Evolutionary conservation across 2,113 vertebrate genomes (phyloP).

Genomic region (Pelecanus crispus): DNA sequence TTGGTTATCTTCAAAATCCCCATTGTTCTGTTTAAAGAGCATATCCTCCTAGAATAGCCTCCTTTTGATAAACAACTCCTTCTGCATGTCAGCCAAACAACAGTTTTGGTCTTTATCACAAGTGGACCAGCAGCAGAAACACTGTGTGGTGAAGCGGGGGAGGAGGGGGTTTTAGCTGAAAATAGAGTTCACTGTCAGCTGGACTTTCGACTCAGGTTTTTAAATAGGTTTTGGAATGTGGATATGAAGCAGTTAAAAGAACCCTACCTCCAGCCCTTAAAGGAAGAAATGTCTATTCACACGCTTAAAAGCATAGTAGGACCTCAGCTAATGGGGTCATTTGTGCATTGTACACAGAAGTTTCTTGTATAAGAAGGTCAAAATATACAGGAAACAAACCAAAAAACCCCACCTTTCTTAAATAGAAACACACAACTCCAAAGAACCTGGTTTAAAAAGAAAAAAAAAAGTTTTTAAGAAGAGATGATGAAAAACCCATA

Average conservation of each 20-base stretch:
- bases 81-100: conserved; percentile 55
- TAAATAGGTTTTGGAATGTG: conserved; percentile 58
- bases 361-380: not conserved
- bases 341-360: not conserved
- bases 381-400: not conserved
- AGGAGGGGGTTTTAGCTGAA: conserved; percentile 40
- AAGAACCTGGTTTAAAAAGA: fast-evolving
- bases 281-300: not conserved
- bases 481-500: not conserved
- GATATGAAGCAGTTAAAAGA: conserved; percentile 50
- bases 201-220: conserved; percentile 28
- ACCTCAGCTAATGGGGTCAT: not conserved
- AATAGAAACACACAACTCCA: not conserved
- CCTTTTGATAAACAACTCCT: conserved; percentile 62
- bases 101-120: conserved; percentile 62
- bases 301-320: not conserved
- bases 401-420: not conserved
- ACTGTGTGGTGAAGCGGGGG: not conserved
- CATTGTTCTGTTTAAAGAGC: conserved; percentile 65
- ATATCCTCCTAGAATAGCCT: conserved; percentile 62
- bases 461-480: not conserved
- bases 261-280: not conserved
- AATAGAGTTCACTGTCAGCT: conserved; percentile 61
- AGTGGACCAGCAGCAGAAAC: conserved; percentile 54
- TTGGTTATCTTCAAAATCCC: conserved; percentile 60